Evolutionary conservation across 2,797 vertebrate species (phyloP).

Genomic region (Muraenolepis orangiensis): DNA sequence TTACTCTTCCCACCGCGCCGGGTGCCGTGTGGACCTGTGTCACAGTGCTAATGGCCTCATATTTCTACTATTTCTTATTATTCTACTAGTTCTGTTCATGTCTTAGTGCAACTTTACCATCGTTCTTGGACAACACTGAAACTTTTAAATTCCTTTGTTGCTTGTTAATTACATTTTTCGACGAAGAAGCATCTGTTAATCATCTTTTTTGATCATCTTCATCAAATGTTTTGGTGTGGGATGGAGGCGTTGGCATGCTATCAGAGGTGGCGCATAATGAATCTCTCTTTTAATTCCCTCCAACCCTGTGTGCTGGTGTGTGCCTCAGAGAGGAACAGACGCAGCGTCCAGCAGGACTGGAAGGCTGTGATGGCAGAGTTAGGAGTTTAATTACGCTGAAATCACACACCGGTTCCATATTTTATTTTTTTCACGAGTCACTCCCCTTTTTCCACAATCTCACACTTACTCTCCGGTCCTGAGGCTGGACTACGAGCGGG

Average conservation of each 20-base stretch:
- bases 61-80: neutral
- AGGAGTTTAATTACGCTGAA: constrained; percentile 14
- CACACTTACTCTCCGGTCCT: constrained; percentile 2
- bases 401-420: neutral
- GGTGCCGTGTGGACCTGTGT: neutral
- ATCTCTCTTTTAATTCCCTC: constrained; percentile 5
- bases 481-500: constrained; percentile 26
- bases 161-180: neutral
- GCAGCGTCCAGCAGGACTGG: constrained; percentile 17
- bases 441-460: constrained; percentile 13
- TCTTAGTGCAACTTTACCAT: neutral
- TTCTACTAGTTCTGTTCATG: neutral
- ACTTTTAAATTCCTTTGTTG: neutral
- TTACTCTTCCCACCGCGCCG: neutral
- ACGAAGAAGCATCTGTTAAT: neutral
- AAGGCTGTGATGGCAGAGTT: neutral
- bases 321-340: constrained; percentile 13
- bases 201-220: neutral
- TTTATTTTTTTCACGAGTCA: neutral
- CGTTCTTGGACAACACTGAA: neutral
- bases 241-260: neutral
- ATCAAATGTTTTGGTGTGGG: neutral
- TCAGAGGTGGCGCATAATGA: constrained; percentile 2
- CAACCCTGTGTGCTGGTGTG: constrained; percentile 21
- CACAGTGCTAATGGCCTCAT: neutral